Evolutionary conservation across 2,888 invertebrate species (phyloP), one percentile per base, ranked within the genome.

Genomic region (Callyntrura sp.): DNA sequence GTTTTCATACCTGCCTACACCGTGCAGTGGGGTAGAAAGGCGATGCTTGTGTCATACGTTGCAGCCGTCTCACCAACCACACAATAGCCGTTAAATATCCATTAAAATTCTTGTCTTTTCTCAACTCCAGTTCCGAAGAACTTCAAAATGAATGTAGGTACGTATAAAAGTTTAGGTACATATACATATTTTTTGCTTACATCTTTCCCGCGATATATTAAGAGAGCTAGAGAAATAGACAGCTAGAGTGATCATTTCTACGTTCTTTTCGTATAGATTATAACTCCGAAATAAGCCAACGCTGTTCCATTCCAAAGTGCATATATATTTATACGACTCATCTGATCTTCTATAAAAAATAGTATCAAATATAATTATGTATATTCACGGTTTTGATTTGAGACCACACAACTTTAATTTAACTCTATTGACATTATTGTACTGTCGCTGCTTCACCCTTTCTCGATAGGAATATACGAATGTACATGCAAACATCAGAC

Each of bases 71-170:
- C 48, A 8, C 73, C 55, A 45, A 35, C 79, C 79, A 9, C 60
- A 82, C 45, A 82, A 81, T 81, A 60, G 25, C 51, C 55, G 68
- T 84, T 84, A 70, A 84, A 84, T 70, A 70, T 84, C 83, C 83
- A 84, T 84, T 70, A 84, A 70, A 84, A 17, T 84, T 68, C 62
- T 76, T 17, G 9, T 43, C 6, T 76, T 25, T 76, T 35, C 25
- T 25, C 51, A 48, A 57, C 11, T 25, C 9, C 5, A 25, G 62
- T 4, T 25, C 25, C 25, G 12, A 60, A 35, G 28, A 65, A 65
- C 28, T n/a, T n/a, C 35, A 62, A 11, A 65, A 12, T 6, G 17
- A 68, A 20, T n/a, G n/a, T n/a, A 73, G 20, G 11, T 28, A 73
- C 48, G 12, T 73, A 48, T n/a, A 51, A 48, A 73, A 20, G 48